Conservation (phyloP, 37 sponge, comb jelly and placozoan species). For the Dysidea cf. avara region DNA sequence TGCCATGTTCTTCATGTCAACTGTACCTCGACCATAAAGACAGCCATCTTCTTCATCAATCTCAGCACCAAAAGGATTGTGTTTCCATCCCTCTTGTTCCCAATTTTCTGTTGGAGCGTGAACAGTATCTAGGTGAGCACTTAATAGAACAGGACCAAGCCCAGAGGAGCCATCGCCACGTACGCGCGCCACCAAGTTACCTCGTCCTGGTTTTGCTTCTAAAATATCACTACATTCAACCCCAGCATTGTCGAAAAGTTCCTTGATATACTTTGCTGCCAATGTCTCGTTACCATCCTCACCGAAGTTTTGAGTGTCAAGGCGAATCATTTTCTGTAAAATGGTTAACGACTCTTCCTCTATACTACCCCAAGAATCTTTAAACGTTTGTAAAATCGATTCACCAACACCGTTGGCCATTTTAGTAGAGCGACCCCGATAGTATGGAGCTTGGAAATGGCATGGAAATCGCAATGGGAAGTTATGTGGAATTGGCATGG, state of each 20-base stretch:
- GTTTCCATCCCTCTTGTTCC: slow-evolving; percentile 80
- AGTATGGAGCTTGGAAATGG: too few relatives aligned
- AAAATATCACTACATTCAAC: slow-evolving; percentile 57
- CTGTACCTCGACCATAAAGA: slow-evolving; percentile 78
- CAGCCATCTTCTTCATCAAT: slow-evolving; percentile 87
- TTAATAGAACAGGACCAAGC: slow-evolving; percentile 58
- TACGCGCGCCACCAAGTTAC: slow-evolving; percentile 79
- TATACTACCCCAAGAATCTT: slow-evolving; percentile 34
- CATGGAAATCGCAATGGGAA: too few relatives aligned
- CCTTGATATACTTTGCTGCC: slow-evolving; percentile 50
- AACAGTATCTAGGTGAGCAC: slow-evolving; percentile 81
- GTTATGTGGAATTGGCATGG: too few relatives aligned
- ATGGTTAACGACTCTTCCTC: slow-evolving; percentile 53
- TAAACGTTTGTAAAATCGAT: too few relatives aligned
- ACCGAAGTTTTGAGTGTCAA: slow-evolving; percentile 74
- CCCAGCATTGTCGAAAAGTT: slow-evolving; percentile 51
- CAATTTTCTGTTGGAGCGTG: slow-evolving; percentile 77
- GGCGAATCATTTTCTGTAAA: slow-evolving; percentile 58
- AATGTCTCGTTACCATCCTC: slow-evolving; percentile 78
- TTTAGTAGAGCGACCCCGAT: too few relatives aligned
- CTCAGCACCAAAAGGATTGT: slow-evolving; percentile 68
- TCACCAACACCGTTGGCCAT: too few relatives aligned
- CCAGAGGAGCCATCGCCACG: slow-evolving; percentile 61
- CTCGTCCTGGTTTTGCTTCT: slow-evolving; percentile 70
- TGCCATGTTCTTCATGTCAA: slow-evolving; percentile 91